Percentiles rank a stretch among this genome's conserved stretches.
phyloP scores from a whole-genome alignment of 2,797 vertebrate species.

The Decapterus maruadsi region DNA sequence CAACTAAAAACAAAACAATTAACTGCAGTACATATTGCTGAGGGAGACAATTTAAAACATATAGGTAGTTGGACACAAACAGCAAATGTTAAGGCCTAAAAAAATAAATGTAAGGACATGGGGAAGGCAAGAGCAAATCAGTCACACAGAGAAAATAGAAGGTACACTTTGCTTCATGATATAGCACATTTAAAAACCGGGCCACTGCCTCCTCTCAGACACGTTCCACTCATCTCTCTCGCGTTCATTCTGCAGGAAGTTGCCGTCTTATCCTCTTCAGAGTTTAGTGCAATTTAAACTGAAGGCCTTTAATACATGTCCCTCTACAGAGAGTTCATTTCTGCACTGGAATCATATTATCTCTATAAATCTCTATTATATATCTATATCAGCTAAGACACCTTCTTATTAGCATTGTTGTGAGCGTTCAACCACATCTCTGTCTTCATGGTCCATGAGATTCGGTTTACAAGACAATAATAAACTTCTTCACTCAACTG shows the following conservation, averaged over 20 bases:
- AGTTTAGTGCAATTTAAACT: slow-evolving; percentile 23
- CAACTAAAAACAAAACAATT: neutral
- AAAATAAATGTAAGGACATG: slow-evolving; percentile 2
- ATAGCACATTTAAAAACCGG: neutral
- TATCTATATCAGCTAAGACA: neutral
- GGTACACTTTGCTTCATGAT: neutral
- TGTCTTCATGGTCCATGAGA: neutral
- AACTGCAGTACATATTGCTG: neutral
- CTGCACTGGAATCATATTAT: neutral
- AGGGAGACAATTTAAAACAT: neutral
- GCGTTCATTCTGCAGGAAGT: neutral
- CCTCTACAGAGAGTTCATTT: neutral
- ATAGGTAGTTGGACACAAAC: neutral
- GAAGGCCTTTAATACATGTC: neutral
- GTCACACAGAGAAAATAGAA: neutral
- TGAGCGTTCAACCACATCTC: too few species aligned
- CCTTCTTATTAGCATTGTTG: neutral
- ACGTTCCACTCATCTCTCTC: neutral
- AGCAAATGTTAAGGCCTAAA: neutral
- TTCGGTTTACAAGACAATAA: neutral
- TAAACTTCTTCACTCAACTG: neutral
- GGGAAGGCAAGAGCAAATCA: neutral
- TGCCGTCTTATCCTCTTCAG: neutral
- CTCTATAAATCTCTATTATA: too few species aligned
- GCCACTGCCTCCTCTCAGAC: neutral